Evolutionary conservation across 2,888 invertebrate genomes (phyloP).

Genomic region (Stegophylla sp.): DNA sequence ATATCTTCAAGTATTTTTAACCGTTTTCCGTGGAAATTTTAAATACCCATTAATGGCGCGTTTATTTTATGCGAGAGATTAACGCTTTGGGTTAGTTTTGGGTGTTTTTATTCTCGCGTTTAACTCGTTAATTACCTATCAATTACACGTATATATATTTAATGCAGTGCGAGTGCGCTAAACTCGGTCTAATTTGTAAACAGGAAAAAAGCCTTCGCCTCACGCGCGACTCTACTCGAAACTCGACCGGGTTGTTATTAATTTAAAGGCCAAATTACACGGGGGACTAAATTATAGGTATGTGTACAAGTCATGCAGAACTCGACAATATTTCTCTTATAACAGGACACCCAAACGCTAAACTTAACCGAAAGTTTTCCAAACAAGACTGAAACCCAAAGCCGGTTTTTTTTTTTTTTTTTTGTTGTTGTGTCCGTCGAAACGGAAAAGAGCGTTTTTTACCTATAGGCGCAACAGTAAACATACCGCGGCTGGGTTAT

Average conservation of each 20-base stretch:
- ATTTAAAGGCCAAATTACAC: constrained; percentile 23
- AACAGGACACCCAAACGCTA: neutral
- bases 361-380: constrained; percentile 25
- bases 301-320: neutral
- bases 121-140: neutral
- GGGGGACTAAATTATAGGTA: neutral
- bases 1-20: too few relatives aligned
- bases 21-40: too few relatives aligned
- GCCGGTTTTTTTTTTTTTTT: constrained; percentile 4
- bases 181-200: constrained; percentile 7
- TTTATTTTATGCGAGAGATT: too few relatives aligned
- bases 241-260: constrained; percentile 28
- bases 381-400: constrained; percentile 23
- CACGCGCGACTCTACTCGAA: neutral
- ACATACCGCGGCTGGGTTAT: too few relatives aligned
- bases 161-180: neutral
- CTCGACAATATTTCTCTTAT: constrained; percentile 13
- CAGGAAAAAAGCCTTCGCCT: neutral
- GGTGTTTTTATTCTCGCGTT: neutral
- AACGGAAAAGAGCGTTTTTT: constrained; percentile 22
- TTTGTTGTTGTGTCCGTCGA: too few relatives aligned
- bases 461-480: too few relatives aligned
- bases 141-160: too few relatives aligned
- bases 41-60: too few relatives aligned
- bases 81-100: neutral